Conservation (phyloP, 2,888 invertebrate genomes). For the Entomobrya multifasciata region DNA sequence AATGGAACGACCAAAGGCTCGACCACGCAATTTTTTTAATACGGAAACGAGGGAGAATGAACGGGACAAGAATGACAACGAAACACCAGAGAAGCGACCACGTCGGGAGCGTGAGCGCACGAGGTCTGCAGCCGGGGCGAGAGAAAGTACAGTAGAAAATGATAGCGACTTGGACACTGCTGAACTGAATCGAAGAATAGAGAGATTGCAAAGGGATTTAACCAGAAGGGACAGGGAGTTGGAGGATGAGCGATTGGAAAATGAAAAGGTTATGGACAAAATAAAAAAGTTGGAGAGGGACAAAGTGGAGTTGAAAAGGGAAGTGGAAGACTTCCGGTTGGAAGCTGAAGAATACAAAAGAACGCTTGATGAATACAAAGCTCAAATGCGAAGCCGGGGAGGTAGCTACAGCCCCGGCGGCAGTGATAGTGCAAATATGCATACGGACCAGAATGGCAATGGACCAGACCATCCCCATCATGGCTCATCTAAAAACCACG, state of each 20-base stretch:
- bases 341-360: slow-evolving; percentile 81
- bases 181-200: slow-evolving; percentile 76
- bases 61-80: slow-evolving; percentile 49
- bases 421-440: slow-evolving; percentile 44
- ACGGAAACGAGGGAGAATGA: slow-evolving; percentile 20
- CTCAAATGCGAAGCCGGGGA: slow-evolving; percentile 59
- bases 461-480: slow-evolving; percentile 17
- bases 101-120: slow-evolving; percentile 54
- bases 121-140: neutral
- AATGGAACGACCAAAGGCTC: slow-evolving; percentile 69
- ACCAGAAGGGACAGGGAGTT: slow-evolving; percentile 77
- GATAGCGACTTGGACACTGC: slow-evolving; percentile 72
- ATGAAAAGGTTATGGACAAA: slow-evolving; percentile 75
- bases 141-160: slow-evolving; percentile 69
- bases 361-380: slow-evolving; percentile 79
- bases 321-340: slow-evolving; percentile 83
- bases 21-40: slow-evolving; percentile 63
- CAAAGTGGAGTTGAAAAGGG: slow-evolving; percentile 82
- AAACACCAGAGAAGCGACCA: slow-evolving; percentile 60
- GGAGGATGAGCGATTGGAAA: slow-evolving; percentile 78
- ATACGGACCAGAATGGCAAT: slow-evolving; percentile 54
- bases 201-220: slow-evolving; percentile 77
- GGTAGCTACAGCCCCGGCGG: slow-evolving; percentile 47
- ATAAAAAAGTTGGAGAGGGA: slow-evolving; percentile 82
- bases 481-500: slow-evolving; percentile 58